Evolutionary conservation across 2,797 vertebrate species (phyloP).

Genomic region (Dermochelys coriacea): DNA sequence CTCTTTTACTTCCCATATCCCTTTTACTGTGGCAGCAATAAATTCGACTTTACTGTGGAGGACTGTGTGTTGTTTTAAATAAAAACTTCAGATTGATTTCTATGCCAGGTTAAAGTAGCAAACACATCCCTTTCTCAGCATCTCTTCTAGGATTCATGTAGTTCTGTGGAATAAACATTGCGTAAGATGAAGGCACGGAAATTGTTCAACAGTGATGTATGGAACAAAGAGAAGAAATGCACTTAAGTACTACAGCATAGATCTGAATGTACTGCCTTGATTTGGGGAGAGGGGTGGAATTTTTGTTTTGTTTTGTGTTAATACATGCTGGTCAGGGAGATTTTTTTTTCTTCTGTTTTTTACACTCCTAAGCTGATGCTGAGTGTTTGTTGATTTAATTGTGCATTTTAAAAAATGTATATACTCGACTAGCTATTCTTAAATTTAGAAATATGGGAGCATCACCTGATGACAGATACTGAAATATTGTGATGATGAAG

Average conservation of each 20-base stretch:
- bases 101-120: background rate
- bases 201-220: background rate
- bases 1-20: background rate
- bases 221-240: background rate
- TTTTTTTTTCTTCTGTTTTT: background rate
- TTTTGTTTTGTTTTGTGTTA: background rate
- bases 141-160: background rate
- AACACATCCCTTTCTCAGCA: fast-evolving
- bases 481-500: background rate
- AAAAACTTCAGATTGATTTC: background rate
- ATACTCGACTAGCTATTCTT: background rate
- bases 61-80: background rate
- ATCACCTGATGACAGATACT: background rate
- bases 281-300: background rate
- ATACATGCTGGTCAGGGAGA: background rate
- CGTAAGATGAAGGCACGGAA: background rate
- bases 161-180: fast-evolving
- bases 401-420: background rate
- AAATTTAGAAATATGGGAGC: background rate
- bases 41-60: background rate
- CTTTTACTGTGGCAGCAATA: background rate
- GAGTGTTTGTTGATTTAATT: background rate
- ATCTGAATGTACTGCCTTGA: background rate
- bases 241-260: background rate
- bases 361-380: background rate